Percentiles rank a stretch among this genome's conserved stretches.
phyloP scores from a whole-genome alignment of 1,140 invertebrate genomes.

The Matsumurasca onukii region DNA sequence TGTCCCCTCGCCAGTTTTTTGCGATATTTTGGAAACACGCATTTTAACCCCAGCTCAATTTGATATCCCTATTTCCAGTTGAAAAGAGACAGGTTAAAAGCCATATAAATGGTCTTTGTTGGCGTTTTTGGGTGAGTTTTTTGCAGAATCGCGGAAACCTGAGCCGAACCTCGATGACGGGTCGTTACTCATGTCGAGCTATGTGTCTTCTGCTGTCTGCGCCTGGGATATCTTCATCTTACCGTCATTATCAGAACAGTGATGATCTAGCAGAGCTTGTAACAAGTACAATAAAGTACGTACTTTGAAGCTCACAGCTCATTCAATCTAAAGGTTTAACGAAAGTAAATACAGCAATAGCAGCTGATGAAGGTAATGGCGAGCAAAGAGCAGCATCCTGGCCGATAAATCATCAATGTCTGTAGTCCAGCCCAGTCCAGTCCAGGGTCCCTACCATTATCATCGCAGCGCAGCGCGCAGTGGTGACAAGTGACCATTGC shows the following conservation, averaged over 20 bases:
- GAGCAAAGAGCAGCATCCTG: slow-evolving; percentile 10
- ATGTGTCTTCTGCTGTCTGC: not conserved
- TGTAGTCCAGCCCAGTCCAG: not conserved
- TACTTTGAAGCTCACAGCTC: no score
- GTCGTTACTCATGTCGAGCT: slow-evolving; percentile 9
- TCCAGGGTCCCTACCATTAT: no score
- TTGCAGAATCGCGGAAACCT: slow-evolving; percentile 20
- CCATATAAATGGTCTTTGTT: slow-evolving; percentile 39
- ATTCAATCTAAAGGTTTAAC: no score
- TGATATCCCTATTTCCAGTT: slow-evolving; percentile 35
- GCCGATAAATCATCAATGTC: slow-evolving; percentile 5
- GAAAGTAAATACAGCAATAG: no score
- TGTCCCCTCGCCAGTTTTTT: slow-evolving; percentile 29
- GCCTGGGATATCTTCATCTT: not conserved
- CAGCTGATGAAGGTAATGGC: no score
- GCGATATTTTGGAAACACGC: slow-evolving; percentile 36
- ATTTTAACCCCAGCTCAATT: slow-evolving; percentile 36
- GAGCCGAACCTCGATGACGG: not conserved
- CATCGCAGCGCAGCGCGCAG: no score
- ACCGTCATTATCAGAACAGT: no score
- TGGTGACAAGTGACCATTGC: not conserved
- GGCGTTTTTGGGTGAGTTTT: slow-evolving; percentile 25
- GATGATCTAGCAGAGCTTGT: no score
- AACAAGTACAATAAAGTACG: no score
- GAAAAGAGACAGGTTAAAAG: slow-evolving; percentile 40